Percentiles rank a stretch among this genome's conserved stretches.
phyloP scores from a whole-genome alignment of 2,888 invertebrate genomes.

The Dynastes tityus region DNA sequence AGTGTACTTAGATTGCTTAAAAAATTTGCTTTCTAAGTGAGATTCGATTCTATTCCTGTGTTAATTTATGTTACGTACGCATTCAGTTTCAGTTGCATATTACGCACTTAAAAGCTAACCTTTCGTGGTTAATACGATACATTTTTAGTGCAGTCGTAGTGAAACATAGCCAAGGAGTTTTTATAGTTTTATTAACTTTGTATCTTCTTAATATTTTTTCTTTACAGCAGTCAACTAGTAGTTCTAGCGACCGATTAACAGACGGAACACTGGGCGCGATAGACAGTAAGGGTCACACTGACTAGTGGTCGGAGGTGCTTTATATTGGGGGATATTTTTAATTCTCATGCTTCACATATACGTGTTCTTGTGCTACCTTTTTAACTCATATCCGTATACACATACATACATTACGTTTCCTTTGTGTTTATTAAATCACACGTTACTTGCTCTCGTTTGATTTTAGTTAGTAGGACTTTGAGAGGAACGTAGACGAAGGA shows the following conservation, averaged over 20 bases:
- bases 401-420: background rate
- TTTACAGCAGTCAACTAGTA: slow-evolving; percentile 38
- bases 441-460: background rate
- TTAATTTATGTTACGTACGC: too few species aligned
- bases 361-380: slow-evolving; percentile 30
- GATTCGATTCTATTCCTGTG: too few species aligned
- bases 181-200: background rate
- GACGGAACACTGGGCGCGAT: slow-evolving; percentile 10
- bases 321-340: slow-evolving; percentile 25
- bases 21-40: too few species aligned
- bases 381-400: background rate
- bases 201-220: slow-evolving; percentile 15
- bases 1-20: too few species aligned
- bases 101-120: too few species aligned
- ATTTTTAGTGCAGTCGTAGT: background rate
- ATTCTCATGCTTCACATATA: slow-evolving; percentile 27
- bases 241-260: slow-evolving; percentile 38
- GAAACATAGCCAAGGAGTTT: slow-evolving; percentile 9
- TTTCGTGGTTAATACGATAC: too few species aligned
- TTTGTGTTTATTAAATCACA: background rate
- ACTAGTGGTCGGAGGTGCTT: slow-evolving; percentile 36
- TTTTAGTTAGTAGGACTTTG: background rate
- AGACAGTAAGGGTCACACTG: slow-evolving; percentile 35
- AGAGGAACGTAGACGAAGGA: slow-evolving; percentile 5
- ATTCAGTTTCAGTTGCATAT: too few species aligned